Percentiles rank a stretch among this genome's conserved stretches.
phyloP scores from a whole-genome alignment of 2,113 vertebrate species.

The Microcebus murinus region DNA sequence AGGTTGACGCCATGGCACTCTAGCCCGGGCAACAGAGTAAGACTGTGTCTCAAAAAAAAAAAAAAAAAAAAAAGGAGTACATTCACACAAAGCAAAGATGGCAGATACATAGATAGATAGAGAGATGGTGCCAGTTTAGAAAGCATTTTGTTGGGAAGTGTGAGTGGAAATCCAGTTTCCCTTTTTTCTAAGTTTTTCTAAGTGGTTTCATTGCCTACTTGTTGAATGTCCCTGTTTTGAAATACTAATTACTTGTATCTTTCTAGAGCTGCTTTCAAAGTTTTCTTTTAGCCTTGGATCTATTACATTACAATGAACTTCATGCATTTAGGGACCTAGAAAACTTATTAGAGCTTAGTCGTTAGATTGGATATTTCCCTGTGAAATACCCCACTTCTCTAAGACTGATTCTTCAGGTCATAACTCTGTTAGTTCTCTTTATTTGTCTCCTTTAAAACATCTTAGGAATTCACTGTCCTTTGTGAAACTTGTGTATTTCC shows the following conservation, averaged over 20 bases:
- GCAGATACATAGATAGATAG: too few species aligned
- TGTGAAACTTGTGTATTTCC: neutral
- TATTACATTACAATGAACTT: neutral
- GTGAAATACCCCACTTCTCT: neutral
- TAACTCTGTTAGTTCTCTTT: neutral
- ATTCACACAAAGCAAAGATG: neutral
- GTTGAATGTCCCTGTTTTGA: neutral
- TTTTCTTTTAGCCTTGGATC: neutral
- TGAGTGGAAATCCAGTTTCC: neutral
- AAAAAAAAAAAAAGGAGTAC: too few species aligned
- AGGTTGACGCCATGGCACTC: too few species aligned
- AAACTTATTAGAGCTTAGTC: neutral
- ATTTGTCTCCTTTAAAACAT: neutral
- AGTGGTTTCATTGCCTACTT: neutral
- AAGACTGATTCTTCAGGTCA: neutral
- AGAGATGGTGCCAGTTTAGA: neutral
- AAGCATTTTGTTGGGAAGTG: neutral
- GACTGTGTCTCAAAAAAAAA: too few species aligned
- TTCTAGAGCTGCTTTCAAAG: neutral
- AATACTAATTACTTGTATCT: neutral
- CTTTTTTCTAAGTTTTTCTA: too few species aligned
- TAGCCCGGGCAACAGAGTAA: too few species aligned
- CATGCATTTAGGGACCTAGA: neutral
- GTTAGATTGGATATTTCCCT: neutral
- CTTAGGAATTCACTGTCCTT: neutral